Evolutionary conservation across 2,113 vertebrate genomes (phyloP).

Genomic region (Nesogale talazaci): DNA sequence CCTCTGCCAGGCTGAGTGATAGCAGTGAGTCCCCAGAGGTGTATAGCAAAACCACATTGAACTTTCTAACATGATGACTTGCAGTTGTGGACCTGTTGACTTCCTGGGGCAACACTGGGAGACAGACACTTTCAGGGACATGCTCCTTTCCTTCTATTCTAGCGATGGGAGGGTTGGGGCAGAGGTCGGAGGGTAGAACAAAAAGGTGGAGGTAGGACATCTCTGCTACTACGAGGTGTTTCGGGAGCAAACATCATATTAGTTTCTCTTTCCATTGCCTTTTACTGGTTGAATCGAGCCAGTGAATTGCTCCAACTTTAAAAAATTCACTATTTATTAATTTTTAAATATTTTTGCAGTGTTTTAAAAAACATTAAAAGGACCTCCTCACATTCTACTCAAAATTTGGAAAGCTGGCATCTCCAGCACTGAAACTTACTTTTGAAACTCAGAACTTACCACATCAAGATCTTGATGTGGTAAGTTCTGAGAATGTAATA

Average conservation of each 20-base stretch:
- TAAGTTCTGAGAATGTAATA: not conserved
- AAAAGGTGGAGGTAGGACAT: not conserved
- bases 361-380: not conserved
- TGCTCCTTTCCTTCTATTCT: not conserved
- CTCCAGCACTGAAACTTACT: not conserved
- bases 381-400: not conserved
- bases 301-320: not conserved
- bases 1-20: not conserved
- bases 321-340: too few relatives aligned
- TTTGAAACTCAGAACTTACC: not conserved
- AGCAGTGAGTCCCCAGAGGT: not conserved
- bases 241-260: not conserved
- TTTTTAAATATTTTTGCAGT: too few relatives aligned
- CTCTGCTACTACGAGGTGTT: slow-evolving; percentile 37
- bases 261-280: slow-evolving; percentile 64
- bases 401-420: not conserved
- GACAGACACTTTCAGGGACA: slow-evolving; percentile 27
- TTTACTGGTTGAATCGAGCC: slow-evolving; percentile 57
- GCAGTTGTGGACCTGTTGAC: not conserved
- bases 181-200: not conserved
- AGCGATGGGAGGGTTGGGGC: not conserved
- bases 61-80: not conserved
- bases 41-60: not conserved
- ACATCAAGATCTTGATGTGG: too few relatives aligned
- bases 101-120: slow-evolving; percentile 48